Evolutionary conservation across 1,140 invertebrate genomes (phyloP), one percentile per base, ranked within the genome.

Genomic region (Drosophila jambulina): DNA sequence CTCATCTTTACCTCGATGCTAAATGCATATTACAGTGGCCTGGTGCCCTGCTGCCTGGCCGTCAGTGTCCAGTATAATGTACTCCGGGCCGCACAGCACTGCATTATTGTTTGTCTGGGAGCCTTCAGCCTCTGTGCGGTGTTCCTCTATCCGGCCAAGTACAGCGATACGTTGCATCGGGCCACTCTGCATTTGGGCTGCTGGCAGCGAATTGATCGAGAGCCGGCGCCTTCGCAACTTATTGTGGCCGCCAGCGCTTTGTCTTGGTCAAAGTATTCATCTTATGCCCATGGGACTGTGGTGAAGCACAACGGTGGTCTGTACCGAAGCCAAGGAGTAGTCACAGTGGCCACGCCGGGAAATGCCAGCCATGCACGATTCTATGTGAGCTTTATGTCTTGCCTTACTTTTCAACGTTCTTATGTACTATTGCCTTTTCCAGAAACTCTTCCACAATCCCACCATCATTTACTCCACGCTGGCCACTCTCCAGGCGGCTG

Each of bases 21-120:
- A 3, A 97, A 96, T 82, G 97, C 98, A 1, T 99, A 99, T 92
- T 98, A 99, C 93, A 96, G 97, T 77, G 96, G 96, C 96, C 96
- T 99, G 91, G 95, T 99, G 25, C 98, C 98, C 0, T 96, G 98
- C 83, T 96, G 96, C 86, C 97, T 98, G 94, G 96, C 96, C 25
- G 95, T 97, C 94, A 95, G 95, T 78, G 95, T 99, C 25, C 96
- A 98, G 84, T 98, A 98, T 92, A 97, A 99, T 93, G 95, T 96
- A 2, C 95, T 95, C 78, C 98, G 97, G 95, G 96, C 97, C 2
- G 95, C 96, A 1, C 96, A 97, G 81, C 96, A 99, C 91, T 95
- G 96, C 23, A 94, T 96, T 17, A 95, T 98, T 69, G 96, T 98
- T 34, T 98, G 96, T 94, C 90, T 97, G 12, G 96, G 97, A 57